Conservation (phyloP, 1,140 invertebrate genomes). For the Coelopa frigida region DNA sequence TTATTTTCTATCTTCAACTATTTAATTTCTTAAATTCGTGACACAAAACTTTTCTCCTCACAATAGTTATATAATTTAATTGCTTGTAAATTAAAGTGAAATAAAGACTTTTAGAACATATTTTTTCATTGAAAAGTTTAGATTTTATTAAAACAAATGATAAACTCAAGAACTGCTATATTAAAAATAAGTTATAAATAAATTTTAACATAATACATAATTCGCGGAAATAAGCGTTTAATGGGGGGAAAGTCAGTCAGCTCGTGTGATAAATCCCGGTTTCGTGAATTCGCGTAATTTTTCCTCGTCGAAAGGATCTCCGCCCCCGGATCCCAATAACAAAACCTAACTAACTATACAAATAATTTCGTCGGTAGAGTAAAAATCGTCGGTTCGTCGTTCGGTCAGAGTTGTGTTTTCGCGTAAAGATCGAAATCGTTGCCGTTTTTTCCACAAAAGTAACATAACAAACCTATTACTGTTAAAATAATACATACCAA, state of each 20-base stretch:
- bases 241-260: slow-evolving; percentile 16
- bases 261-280: slow-evolving; percentile 31
- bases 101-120: background rate
- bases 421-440: too few species aligned
- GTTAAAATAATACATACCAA: background rate
- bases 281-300: slow-evolving; percentile 30
- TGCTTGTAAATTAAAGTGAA: too few species aligned
- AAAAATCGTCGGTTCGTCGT: background rate
- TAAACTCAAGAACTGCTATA: slow-evolving; percentile 14
- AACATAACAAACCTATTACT: background rate
- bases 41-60: slow-evolving; percentile 20
- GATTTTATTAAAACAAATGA: background rate
- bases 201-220: slow-evolving; percentile 14
- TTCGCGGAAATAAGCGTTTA: slow-evolving; percentile 4
- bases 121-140: slow-evolving; percentile 1
- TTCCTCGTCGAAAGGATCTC: slow-evolving; percentile 25
- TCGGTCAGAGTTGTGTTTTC: background rate
- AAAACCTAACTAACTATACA: slow-evolving; percentile 17
- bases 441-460: too few species aligned
- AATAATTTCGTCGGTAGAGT: slow-evolving; percentile 6
- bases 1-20: slow-evolving; percentile 15
- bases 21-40: slow-evolving; percentile 19
- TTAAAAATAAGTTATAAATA: slow-evolving; percentile 23
- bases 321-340: slow-evolving; percentile 42
- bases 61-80: too few species aligned